Percentiles rank a stretch among this genome's conserved stretches.
Evolutionary conservation across 2,113 vertebrate species (phyloP).

Genomic region (Urocitellus parryii): DNA sequence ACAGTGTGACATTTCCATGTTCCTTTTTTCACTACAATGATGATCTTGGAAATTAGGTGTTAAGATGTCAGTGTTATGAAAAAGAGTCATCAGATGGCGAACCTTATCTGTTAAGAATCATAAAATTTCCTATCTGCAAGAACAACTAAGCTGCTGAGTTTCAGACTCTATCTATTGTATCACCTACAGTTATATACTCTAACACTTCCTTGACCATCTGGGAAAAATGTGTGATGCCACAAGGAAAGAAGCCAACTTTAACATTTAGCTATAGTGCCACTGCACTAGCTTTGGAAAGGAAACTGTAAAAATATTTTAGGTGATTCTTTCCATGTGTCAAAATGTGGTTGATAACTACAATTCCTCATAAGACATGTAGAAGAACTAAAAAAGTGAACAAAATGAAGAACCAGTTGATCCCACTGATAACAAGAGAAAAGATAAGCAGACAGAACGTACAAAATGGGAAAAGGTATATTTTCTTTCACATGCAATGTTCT

Average conservation of each 20-base stretch:
- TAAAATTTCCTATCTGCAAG: background rate
- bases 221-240: background rate
- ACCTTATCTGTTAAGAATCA: background rate
- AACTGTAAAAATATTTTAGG: background rate
- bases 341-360: background rate
- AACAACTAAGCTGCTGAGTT: background rate
- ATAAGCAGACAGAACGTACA: background rate
- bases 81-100: background rate
- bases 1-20: background rate
- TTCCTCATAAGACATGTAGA: background rate
- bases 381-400: background rate
- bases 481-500: background rate
- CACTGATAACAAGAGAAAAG: background rate
- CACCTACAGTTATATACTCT: background rate
- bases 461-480: background rate
- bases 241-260: background rate
- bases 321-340: slow-evolving; percentile 16
- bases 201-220: background rate
- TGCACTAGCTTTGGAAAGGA: background rate
- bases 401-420: background rate
- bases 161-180: background rate
- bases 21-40: background rate
- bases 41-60: background rate
- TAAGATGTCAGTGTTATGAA: background rate
- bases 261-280: background rate